Base-by-base conservation (phyloP, 2,888 invertebrate genomes). In the Machimus atricapillus region DNA sequence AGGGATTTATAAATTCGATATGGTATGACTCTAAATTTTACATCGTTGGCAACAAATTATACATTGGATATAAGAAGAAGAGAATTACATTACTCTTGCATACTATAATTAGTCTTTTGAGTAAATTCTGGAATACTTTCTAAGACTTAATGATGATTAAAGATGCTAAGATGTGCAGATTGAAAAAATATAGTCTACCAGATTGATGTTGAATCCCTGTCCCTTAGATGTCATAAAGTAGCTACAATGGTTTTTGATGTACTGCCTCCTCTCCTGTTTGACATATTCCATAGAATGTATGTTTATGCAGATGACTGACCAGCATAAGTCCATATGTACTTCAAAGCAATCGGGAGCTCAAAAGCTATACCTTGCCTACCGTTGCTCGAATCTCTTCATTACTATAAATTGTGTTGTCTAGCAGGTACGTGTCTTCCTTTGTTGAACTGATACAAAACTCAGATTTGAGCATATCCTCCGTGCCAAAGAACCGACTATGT, bases 331-430 rank as follows among this genome's bases (percentile, higher is more conserved):
- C 52, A 8, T 19, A 46, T 46, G 43, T 14, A 52, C 52, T 52
- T 52, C 52, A 52, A 52, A 52, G 52, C 52, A n/a, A 52, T 52
- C 52, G 52, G n/a, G 6, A 52, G 7, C 7, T 19, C 2, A 66
- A 66, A 23, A 23, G 27, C 27, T 23, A 12, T 40, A 19, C 52
- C 52, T 52, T 16, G 2, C 52, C 16, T 52, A 52, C 27, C 66
- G 23, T 19, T 19, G 23, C 66, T 19, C 31, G 43, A 23, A 27
- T 14, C 23, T 52, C 79, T 79, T 79, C 79, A 79, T 79, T 79
- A 79, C 52, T 52, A 79, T 79, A 79, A 56, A 56, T 79, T 79
- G 79, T n/a, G 46, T 79, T 79, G 79, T 79, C 79, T 52, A 52
- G 27, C 46, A 27, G 66, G 27, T 27, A 31, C 79, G 16, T 52